Evolutionary conservation across 2,113 vertebrate genomes (phyloP).

Genomic region (Neoarius graeffei): DNA sequence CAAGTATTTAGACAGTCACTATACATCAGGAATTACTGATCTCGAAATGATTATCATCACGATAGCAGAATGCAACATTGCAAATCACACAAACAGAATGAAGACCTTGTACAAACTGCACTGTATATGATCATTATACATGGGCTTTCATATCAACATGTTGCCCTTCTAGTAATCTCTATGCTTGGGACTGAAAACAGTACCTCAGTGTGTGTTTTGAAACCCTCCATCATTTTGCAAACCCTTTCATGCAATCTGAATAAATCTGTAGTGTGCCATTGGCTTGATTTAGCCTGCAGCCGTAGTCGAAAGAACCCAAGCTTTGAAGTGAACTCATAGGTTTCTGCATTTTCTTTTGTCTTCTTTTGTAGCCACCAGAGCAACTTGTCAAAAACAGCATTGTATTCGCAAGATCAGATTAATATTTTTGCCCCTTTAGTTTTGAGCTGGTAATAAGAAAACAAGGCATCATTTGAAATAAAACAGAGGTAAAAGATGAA

Average conservation of each 20-base stretch:
- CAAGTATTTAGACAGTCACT: constrained; percentile 3
- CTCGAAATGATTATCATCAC: constrained; percentile 2
- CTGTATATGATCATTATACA: constrained; percentile 50
- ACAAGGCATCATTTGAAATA: background rate
- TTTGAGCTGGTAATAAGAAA: background rate
- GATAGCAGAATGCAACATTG: constrained; percentile 23
- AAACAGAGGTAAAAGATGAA: constrained; percentile 8
- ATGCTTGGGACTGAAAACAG: constrained; percentile 46
- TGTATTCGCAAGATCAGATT: background rate
- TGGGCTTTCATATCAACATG: constrained; percentile 65
- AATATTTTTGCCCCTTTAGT: background rate
- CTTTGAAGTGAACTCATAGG: background rate
- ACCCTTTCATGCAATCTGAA: constrained; percentile 42
- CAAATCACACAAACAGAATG: background rate
- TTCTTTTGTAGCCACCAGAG: background rate
- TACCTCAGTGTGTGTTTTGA: constrained; percentile 55
- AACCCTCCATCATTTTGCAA: constrained; percentile 58
- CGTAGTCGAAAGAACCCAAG: background rate
- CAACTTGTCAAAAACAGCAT: background rate
- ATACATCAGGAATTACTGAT: background rate
- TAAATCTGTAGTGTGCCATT: constrained; percentile 25
- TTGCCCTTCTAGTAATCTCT: constrained; percentile 51
- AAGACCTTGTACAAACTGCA: constrained; percentile 14
- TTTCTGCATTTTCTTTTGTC: constrained; percentile 1
- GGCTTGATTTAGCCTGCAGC: background rate